Evolutionary conservation across 2,888 invertebrate species (phyloP), one percentile per base, ranked within the genome.

Genomic region (Dastarcus helophoroides): DNA sequence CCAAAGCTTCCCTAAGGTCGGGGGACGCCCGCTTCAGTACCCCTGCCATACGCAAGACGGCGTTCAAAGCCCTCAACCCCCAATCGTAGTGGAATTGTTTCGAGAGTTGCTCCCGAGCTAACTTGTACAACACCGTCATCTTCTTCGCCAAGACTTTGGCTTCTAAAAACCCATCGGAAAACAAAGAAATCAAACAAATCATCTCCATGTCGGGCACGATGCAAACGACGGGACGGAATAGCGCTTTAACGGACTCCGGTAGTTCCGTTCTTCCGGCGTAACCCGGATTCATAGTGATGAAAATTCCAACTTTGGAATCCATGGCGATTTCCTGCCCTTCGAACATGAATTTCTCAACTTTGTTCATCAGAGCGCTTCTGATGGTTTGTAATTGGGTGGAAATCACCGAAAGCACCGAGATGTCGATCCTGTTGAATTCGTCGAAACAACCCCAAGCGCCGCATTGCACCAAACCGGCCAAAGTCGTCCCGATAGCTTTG

Each of bases 391-490:
- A 63, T 55, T 91, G 91, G 0, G 86, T 82, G 0, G 91, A 91
- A 50, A 94, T 90, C 2, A 93, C 91, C 9, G 90, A 91, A 11
- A 93, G 64, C 26, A 91, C 90, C 0, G 91, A 90, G 3, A 89
- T 78, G 41, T 91, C 89, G 42, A 94, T 91, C 17, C 90, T 69
- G 60, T 93, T 91, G 63, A 93, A 93, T 62, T 91, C 90, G 46
- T 93, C 91, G 53, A 93, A 93, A 56, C 91, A 93, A 2, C 91
- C 93, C 93, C 93, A 93, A 2, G 90, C 89, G 0, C 93, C 93
- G 54, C 84, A 85, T 54, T 86, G 84, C 31, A 79, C 79, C 29
- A 88, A 63, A 2, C 86, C 76, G 0, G 80, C 76, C 3, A 88
- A 62, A 40, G 80, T 84, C 21, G 75, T 76, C 4, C 78, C 79